Base-by-base conservation (phyloP, 2,113 vertebrate species). In the Gila orcuttii region DNA sequence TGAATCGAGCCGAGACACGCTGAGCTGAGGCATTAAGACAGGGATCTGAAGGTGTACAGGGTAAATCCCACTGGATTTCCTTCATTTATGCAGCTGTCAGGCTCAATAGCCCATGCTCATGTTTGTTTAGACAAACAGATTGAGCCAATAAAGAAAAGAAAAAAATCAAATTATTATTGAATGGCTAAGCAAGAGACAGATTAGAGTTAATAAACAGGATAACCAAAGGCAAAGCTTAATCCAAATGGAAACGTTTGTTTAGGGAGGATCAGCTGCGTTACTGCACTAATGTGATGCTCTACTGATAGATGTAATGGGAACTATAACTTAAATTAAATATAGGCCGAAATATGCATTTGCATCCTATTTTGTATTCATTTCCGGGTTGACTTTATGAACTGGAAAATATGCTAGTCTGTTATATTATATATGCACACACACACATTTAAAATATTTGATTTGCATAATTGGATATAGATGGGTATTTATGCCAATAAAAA, bases 11-110 rank as follows among this genome's bases (percentile, higher is more conserved):
- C 0, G 76, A 57, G 52, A 59, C 31, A 13, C 2, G 1, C 55
- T 5, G 10, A 64, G 25, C 42, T 28, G 23, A 50, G 71, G 42
- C 12, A 9, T 79, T 57, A 23, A 4, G 52, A 39, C 23, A 11
- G 23, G 6, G 21, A 17, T 59, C 31, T 13, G 9, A 28, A 85
- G 71, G 28, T 79, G 36, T 3, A 28, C 25, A 25, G 39, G 13
- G 17, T 36, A 78, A 83, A 28, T 77, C 71, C 33, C 23, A 69
- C 12, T 36, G 9, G 60, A 64, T 69, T 79, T 57, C 33, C 21
- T 50, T n/a, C 47, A 79, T 74, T 73, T 33, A 66, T 31, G n/a
- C 80, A 79, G 84, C 39, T 19, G 17, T 71, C 79, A 71, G 77
- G 23, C 55, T 60, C 6, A 8, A 64, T 28, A 36, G 23, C 23